Base-by-base conservation (phyloP, 2,797 vertebrate genomes). In the Huso huso region DNA sequence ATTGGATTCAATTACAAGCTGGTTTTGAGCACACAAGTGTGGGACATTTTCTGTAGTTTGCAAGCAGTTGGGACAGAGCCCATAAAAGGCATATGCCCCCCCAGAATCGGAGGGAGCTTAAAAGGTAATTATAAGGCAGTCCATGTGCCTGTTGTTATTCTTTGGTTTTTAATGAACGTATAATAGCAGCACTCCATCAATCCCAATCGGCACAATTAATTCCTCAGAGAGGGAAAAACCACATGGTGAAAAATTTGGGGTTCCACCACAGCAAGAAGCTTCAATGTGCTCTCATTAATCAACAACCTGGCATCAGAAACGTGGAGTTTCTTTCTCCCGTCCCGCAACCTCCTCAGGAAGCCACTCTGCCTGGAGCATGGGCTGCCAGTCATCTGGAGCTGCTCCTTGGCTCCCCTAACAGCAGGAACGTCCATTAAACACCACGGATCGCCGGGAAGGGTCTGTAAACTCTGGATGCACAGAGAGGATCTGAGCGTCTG, bases 341-440 rank as follows among this genome's bases (percentile, higher is more conserved):
- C 77, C 83, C 68, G 66, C 70, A 78, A 75, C 71, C 86, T 84
- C 86, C 87, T 90, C 88, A 83, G 82, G 87, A 85, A 86, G 78
- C 84, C 70, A 78, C 67, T 74, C 78, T 83, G 86, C 83, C 86
- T 87, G 79, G 82, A 79, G 79, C 80, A 55, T 74, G 78, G 79
- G 85, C 78, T 23, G 85, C 80, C 79, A 83, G 84, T 91, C 90
- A 94, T 92, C 92, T 84, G 87, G 89, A 89, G 90, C 87, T 83
- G 83, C 83, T 88, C 82, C 82, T 80, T 78, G 82, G 82, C 82
- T 81, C 83, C 77, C 69, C 74, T 71, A 89, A 86, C 90, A 88
- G 85, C 88, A 85, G 90, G 90, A 87, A 84, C 79, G 78, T 82
- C 87, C 85, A 90, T 91, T 84, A 89, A 84, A 74, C 23, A 83